Evolutionary conservation across 2,888 invertebrate genomes (phyloP).

Genomic region (Hofmannophila pseudospretella): DNA sequence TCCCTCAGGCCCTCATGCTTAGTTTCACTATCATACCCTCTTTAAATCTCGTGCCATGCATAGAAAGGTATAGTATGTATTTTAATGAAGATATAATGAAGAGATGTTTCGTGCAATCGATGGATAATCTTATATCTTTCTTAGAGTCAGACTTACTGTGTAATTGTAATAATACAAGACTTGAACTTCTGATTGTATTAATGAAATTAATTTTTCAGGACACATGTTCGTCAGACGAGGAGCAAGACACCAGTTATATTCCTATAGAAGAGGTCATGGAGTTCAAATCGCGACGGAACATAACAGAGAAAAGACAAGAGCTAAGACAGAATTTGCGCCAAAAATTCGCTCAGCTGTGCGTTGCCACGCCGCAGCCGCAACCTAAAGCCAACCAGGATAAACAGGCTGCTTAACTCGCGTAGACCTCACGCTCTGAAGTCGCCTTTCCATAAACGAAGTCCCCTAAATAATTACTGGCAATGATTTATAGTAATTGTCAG

Average conservation of each 20-base stretch:
- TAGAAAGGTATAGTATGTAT: too few species aligned
- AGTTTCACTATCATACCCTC: too few species aligned
- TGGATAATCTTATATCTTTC: too few species aligned
- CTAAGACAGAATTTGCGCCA: constrained; percentile 88
- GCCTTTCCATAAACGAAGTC: constrained; percentile 2
- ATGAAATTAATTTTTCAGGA: constrained; percentile 82
- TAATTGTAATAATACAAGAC: too few species aligned
- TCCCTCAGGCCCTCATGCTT: too few species aligned
- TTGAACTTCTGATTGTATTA: too few species aligned
- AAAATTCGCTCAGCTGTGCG: constrained; percentile 89
- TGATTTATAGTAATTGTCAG: constrained; percentile 7
- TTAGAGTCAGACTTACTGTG: too few species aligned
- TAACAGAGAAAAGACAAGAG: constrained; percentile 88
- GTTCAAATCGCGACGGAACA: constrained; percentile 89
- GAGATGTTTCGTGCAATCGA: too few species aligned
- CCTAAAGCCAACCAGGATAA: constrained; percentile 31
- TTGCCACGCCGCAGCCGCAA: constrained; percentile 58
- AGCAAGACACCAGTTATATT: constrained; percentile 88
- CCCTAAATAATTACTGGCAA: background rate
- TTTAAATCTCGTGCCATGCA: too few species aligned
- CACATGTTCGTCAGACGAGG: constrained; percentile 86
- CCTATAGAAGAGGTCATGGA: constrained; percentile 92
- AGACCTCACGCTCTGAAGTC: background rate
- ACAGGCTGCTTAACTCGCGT: constrained; percentile 33
- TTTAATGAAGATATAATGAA: too few species aligned